Conservation (phyloP, 2,797 vertebrate species). For the Labroides dimidiatus region DNA sequence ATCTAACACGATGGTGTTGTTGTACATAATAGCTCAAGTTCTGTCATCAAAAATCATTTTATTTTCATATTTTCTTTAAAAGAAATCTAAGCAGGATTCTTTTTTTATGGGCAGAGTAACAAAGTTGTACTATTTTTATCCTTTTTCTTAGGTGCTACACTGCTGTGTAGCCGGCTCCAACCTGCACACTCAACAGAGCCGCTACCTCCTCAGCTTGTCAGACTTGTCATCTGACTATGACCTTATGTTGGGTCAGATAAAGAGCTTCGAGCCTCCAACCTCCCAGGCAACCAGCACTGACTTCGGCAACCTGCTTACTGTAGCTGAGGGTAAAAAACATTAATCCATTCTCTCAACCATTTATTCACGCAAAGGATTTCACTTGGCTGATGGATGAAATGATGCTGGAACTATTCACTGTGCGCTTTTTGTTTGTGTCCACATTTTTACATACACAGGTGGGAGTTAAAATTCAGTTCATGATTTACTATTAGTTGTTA, state of each 20-base stretch:
- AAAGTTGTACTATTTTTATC: neutral
- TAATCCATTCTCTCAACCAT: neutral
- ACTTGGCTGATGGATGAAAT: conserved; percentile 17
- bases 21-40: conserved; percentile 30
- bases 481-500: conserved; percentile 7
- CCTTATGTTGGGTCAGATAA: conserved; percentile 90
- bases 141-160: conserved; percentile 87
- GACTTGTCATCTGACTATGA: conserved; percentile 94
- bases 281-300: conserved; percentile 83
- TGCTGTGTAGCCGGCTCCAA: conserved; percentile 95
- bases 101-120: conserved; percentile 16
- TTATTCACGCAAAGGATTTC: conserved; percentile 28
- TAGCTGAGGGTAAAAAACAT: conserved; percentile 92
- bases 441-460: neutral
- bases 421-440: neutral
- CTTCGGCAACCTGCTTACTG: conserved; percentile 93
- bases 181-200: conserved; percentile 94
- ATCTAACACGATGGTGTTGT: conserved; percentile 22
- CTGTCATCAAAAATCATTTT: conserved; percentile 26
- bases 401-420: neutral
- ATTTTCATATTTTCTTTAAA: conserved; percentile 1
- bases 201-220: conserved; percentile 92
- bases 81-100: neutral
- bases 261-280: conserved; percentile 86
- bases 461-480: neutral